Evolutionary conservation across 2,113 vertebrate genomes (phyloP), one percentile per base, ranked within the genome.

Genomic region (Sorex araneus): DNA sequence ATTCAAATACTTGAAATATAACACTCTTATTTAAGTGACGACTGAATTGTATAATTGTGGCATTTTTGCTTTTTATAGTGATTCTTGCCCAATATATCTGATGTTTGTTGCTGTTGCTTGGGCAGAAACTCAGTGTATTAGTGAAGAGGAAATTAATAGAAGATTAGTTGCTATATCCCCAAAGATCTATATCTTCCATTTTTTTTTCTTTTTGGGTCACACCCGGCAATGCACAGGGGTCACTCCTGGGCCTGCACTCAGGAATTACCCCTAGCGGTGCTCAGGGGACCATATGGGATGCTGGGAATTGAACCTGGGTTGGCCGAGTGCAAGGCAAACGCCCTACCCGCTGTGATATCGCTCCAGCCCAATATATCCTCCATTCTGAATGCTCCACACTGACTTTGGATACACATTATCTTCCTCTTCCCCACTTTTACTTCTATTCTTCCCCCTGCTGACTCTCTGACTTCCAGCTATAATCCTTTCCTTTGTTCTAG

Each of bases 1-100:
- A 88, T 63, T 92, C 64, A 91, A 77, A 69, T 4, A 36, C n/a
- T 74, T 69, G 30, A 7, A 79, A 70, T 3, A 80, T 2, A 90
- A 28, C 3, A 43, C 40, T 73, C 36, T 67, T 36, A 34, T 83
- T 92, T n/a, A 90, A 84, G 66, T 63, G 36, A 73, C 67, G 67
- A 7, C 43, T 84, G 32, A 54, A 78, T 71, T 78, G 5, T 19
- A 63, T 32, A 6, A 13, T 76, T 7, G 15, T 32, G 50, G 32
- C 28, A 60, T 63, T n/a, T 81, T 40, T 66, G 34, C 45, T 47
- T 91, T 76, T 87, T 74, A 32, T 30, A 83, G 64, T 12, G 82
- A 5, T 64, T 66, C n/a, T 76, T 76, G n/a, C 32, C 18, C 8
- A 36, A n/a, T 28, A 67, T n/a, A 16, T 54, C 8, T 23, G 43